Evolutionary conservation across 1,140 invertebrate species (phyloP).

Genomic region (Sitophilus oryzae): DNA sequence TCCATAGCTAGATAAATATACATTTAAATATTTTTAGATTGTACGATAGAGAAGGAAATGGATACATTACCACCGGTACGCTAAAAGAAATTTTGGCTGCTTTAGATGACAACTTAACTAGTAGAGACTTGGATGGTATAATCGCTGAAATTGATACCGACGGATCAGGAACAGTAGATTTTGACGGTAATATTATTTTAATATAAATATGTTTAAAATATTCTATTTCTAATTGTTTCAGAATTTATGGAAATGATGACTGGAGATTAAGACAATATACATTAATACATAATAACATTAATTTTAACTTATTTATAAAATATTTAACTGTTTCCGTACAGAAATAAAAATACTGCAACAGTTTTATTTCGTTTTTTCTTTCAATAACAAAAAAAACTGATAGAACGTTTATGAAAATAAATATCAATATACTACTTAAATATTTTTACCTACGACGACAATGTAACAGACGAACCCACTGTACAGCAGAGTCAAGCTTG

Average conservation of each 20-base stretch:
- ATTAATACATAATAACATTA: neutral
- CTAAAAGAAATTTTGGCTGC: slow-evolving; percentile 87
- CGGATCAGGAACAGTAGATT: slow-evolving; percentile 80
- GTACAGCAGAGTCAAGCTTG: too few relatives aligned
- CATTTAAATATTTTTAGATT: slow-evolving; percentile 13
- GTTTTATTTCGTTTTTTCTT: too few relatives aligned
- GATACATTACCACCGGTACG: slow-evolving; percentile 91
- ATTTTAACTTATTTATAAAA: neutral
- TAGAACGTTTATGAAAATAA: too few relatives aligned
- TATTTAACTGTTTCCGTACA: neutral
- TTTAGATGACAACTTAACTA: slow-evolving; percentile 86
- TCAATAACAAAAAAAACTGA: too few relatives aligned
- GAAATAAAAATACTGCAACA: neutral
- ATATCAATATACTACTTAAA: too few relatives aligned
- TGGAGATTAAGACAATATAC: slow-evolving; percentile 54
- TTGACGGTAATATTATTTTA: slow-evolving; percentile 55
- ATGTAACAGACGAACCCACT: too few relatives aligned
- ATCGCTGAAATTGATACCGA: slow-evolving; percentile 96
- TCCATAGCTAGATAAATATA: too few relatives aligned
- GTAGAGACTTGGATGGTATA: slow-evolving; percentile 88
- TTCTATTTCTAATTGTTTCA: slow-evolving; percentile 40
- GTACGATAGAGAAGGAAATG: slow-evolving; percentile 63
- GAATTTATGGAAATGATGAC: slow-evolving; percentile 87
- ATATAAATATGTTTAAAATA: slow-evolving; percentile 8
- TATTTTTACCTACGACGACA: too few relatives aligned